Conservation (phyloP, 2,888 invertebrate genomes). For the Limnephilus rhombicus region DNA sequence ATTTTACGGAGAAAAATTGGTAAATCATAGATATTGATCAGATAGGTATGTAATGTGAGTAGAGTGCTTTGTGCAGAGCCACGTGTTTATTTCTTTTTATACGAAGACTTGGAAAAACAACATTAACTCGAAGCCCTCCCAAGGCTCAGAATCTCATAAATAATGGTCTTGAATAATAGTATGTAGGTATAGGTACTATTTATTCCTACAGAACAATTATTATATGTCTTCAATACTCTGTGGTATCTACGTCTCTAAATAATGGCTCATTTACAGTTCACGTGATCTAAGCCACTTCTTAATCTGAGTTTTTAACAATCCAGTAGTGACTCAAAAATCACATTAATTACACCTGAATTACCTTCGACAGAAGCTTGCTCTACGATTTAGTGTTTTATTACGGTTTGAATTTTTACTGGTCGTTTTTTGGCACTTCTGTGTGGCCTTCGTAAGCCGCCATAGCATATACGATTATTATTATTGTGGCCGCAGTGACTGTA, state of each 20-base stretch:
- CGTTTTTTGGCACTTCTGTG: neutral
- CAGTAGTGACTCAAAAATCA: neutral
- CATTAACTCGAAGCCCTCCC: neutral
- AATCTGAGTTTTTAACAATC: neutral
- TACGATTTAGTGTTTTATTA: conserved; percentile 9
- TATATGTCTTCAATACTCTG: neutral
- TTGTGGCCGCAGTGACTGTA: conserved; percentile 35
- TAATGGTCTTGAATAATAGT: neutral
- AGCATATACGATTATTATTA: neutral
- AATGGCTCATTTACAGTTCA: neutral
- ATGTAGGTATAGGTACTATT: neutral
- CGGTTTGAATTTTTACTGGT: neutral
- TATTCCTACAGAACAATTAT: neutral
- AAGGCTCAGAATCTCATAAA: neutral
- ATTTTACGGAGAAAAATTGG: neutral
- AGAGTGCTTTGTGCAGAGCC: neutral
- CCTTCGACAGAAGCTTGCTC: neutral
- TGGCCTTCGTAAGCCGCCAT: neutral
- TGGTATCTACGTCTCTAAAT: neutral
- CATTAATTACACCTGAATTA: neutral
- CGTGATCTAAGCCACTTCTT: neutral
- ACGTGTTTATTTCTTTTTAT: neutral
- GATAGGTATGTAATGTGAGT: neutral
- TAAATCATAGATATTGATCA: neutral
- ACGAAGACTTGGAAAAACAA: neutral